A percentile compares a stretch with the other conserved stretches of the same genome.
Evolutionary conservation across 2,113 vertebrate species (phyloP).

Genomic region (Ibidorhyncha struthersii): DNA sequence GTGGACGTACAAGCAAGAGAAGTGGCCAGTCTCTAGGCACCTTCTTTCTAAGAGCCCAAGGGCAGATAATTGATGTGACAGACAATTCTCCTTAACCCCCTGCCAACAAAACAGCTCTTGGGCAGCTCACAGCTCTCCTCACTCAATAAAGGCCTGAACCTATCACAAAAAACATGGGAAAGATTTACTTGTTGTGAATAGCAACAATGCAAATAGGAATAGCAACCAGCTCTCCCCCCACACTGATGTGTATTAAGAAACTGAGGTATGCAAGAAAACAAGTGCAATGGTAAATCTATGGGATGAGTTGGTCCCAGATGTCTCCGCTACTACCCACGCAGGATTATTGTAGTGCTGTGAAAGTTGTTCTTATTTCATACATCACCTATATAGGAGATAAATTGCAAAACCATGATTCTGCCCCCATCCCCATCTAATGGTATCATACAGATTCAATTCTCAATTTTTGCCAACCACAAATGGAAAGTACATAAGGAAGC

Average conservation of each 20-base stretch:
- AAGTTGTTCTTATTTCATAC: not conserved
- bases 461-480: not conserved
- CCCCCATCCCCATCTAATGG: not conserved
- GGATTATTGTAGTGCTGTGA: not conserved
- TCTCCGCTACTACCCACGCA: not conserved
- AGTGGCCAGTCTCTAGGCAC: slow-evolving; percentile 25
- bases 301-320: not conserved
- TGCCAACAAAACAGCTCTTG: slow-evolving; percentile 50
- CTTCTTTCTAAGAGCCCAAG: slow-evolving; percentile 51
- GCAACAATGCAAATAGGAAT: not conserved
- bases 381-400: not conserved
- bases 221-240: not conserved
- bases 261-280: not conserved
- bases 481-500: not conserved
- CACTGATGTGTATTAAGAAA: not conserved
- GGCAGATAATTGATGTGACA: slow-evolving; percentile 71
- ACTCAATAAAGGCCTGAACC: slow-evolving; percentile 24
- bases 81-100: slow-evolving; percentile 46
- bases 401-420: not conserved
- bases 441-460: not conserved
- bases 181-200: slow-evolving; percentile 51
- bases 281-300: not conserved
- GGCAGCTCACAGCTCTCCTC: slow-evolving; percentile 30
- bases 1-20: slow-evolving; percentile 41
- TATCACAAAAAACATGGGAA: slow-evolving; percentile 24